These are phyloP conservation scores for Indicator indicator DNA, from an alignment of 2,113 vertebrate genomes.

Conservation along the genomic window DNA sequence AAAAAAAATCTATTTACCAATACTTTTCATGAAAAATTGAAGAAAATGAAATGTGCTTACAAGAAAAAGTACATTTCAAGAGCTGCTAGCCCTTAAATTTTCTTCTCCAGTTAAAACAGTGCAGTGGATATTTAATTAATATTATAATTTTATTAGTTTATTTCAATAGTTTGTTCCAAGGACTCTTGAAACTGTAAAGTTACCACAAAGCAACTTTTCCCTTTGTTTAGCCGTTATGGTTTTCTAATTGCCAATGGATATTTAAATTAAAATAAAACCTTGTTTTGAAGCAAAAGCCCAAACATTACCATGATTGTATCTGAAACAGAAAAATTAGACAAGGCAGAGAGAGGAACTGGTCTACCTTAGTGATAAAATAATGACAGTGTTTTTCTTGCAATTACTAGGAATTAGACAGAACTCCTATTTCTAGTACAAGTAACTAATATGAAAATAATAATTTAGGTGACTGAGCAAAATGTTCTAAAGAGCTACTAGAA, in stretches of 20 bases:
- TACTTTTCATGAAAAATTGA: background rate
- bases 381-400: background rate
- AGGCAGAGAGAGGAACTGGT: background rate
- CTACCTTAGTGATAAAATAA: background rate
- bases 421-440: background rate
- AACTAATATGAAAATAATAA: background rate
- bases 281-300: background rate
- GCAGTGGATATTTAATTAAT: background rate
- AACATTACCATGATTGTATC: background rate
- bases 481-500: background rate
- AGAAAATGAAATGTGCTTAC: background rate
- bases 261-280: background rate
- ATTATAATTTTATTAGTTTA: background rate
- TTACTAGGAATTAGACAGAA: background rate
- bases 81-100: background rate
- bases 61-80: background rate
- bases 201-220: background rate
- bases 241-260: background rate
- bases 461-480: background rate
- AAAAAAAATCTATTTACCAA: background rate
- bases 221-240: background rate
- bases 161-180: background rate
- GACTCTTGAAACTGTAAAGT: background rate
- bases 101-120: background rate
- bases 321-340: background rate